These are phyloP conservation scores for Athalia rosae DNA, from an alignment of 2,888 invertebrate species.

Conservation along the genomic window DNA sequence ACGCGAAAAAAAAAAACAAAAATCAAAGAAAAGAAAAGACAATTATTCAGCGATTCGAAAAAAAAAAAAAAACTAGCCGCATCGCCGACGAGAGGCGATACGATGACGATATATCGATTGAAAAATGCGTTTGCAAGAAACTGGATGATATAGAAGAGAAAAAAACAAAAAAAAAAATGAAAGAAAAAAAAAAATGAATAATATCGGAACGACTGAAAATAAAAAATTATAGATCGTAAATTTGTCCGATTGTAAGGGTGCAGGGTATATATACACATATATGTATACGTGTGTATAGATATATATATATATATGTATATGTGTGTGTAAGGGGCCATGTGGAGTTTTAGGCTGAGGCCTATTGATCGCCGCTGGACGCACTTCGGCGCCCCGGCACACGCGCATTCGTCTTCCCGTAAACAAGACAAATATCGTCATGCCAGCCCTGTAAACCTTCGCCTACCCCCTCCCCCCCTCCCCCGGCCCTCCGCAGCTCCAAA, in stretches of 20 bases:
- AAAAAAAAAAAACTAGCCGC: too few relatives aligned
- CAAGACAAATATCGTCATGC: conserved; percentile 73
- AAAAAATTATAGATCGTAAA: conserved; percentile 27
- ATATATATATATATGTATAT: too few relatives aligned
- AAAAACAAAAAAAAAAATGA: background rate
- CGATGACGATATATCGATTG: too few relatives aligned
- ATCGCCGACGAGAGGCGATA: too few relatives aligned
- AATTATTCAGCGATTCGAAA: too few relatives aligned
- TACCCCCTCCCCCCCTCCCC: conserved; percentile 54
- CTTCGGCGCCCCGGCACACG: conserved; percentile 64
- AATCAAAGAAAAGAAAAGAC: too few relatives aligned
- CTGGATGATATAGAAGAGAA: too few relatives aligned
- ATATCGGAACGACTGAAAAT: too few relatives aligned
- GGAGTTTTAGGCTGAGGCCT: conserved; percentile 54
- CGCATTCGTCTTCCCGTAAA: conserved; percentile 73
- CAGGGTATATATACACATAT: conserved; percentile 52
- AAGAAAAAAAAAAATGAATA: too few relatives aligned
- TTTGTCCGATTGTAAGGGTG: conserved; percentile 31
- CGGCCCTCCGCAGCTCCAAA: conserved; percentile 23
- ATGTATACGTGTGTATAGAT: too few relatives aligned
- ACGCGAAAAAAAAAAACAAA: too few relatives aligned
- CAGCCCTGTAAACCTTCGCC: conserved; percentile 67
- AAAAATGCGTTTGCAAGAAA: too few relatives aligned
- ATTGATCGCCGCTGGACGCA: conserved; percentile 50
- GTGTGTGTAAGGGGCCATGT: conserved; percentile 45